Evolutionary conservation across 2,888 invertebrate genomes (phyloP).

Genomic region (Eristalis pertinax): DNA sequence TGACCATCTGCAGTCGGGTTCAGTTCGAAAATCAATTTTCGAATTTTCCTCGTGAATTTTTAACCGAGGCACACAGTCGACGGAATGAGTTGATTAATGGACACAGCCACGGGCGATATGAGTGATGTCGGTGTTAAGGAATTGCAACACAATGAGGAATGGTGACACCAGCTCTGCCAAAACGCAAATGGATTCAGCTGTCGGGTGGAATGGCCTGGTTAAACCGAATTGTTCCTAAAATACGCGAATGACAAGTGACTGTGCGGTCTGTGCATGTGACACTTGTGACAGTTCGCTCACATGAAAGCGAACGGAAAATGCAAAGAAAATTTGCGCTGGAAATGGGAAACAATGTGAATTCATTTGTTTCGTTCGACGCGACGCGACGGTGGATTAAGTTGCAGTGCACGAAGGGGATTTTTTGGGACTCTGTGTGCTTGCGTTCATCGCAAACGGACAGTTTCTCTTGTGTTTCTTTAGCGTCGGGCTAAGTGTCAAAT

Average conservation of each 20-base stretch:
- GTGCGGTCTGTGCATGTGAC: background rate
- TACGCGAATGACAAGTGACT: background rate
- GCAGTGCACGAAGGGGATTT: too few species aligned
- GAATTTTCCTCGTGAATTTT: slow-evolving; percentile 4
- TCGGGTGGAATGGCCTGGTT: slow-evolving; percentile 22
- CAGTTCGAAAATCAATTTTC: slow-evolving; percentile 19
- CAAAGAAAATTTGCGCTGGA: background rate
- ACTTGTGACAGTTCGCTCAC: background rate
- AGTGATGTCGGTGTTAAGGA: slow-evolving; percentile 18
- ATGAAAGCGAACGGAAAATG: background rate
- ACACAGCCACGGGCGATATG: slow-evolving; percentile 19
- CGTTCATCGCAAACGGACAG: background rate
- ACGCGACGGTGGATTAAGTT: background rate
- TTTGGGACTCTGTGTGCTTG: background rate
- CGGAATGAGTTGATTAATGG: slow-evolving; percentile 39
- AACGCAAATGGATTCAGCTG: background rate
- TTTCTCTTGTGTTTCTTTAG: background rate
- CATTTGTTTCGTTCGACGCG: background rate
- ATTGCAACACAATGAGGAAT: slow-evolving; percentile 18
- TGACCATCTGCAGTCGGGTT: slow-evolving; percentile 4
- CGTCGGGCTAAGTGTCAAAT: background rate
- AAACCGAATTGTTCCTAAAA: background rate
- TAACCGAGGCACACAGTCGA: slow-evolving; percentile 4
- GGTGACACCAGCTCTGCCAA: background rate
- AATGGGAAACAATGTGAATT: background rate